Evolutionary conservation across 2,888 invertebrate genomes (phyloP), one percentile per base, ranked within the genome.

Genomic region (Baccha elongata): DNA sequence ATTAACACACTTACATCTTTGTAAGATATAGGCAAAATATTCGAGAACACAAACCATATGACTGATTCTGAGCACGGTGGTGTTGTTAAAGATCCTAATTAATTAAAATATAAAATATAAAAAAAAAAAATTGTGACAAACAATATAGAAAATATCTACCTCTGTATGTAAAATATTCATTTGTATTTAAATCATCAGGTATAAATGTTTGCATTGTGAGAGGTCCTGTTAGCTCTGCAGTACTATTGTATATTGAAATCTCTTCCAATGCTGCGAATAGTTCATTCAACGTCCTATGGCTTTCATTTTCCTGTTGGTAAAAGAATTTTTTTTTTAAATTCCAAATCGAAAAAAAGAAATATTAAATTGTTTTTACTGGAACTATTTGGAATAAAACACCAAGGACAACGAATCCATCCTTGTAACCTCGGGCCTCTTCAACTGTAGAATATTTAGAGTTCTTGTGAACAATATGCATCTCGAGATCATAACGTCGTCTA

Each of bases 1-100:
- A 15, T n/a, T n/a, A n/a, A n/a, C 11, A 4, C 7, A 78, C 13
- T 71, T 84, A 87, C 87, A 75, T 88, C 87, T 13, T 52, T 55
- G 8, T 86, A 81, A 0, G 89, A 87, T 73, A 94, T 91, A 0
- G 92, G 91, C 29, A 93, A 86, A n/a, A 91, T 91, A n/a, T 92
- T 91, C 0, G 91, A 90, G 74, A 94, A 92, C 0, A 96, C 92
- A 23, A 94, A 94, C 95, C 95, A 96, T 6, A 92, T 92, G 40
- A 95, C 94, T 0, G 92, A 92, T 86, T 96, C 95, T 58, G 93
- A 93, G 87, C 96, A 96, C 0, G 88, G 92, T 0, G 96, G 96
- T 0, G 95, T 95, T 4, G 96, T 96, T 52, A 96, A 91, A 0
- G 95, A 96, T 0, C 96, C 96, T 50, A 29, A n/a, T n/a, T 1